These are phyloP conservation scores for Villa cingulata DNA, from an alignment of 2,888 invertebrate genomes.

Conservation along the genomic window DNA sequence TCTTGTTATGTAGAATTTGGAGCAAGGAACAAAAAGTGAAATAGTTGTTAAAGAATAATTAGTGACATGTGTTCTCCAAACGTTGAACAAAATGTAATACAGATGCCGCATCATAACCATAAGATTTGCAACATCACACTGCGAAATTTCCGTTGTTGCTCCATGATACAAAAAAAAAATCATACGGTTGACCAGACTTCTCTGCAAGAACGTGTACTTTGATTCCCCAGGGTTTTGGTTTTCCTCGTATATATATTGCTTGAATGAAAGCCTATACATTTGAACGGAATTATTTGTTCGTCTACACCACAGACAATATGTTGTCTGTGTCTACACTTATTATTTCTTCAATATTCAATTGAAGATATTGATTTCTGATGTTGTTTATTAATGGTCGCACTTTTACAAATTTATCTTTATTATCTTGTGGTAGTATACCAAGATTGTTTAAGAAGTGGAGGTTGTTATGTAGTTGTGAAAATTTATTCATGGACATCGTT, in stretches of 20 bases:
- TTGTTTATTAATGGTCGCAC: too few relatives aligned
- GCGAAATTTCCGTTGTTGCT: neutral
- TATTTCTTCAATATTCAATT: neutral
- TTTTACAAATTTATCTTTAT: too few relatives aligned
- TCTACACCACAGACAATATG: too few relatives aligned
- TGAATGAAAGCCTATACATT: neutral
- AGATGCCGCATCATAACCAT: neutral
- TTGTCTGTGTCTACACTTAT: neutral
- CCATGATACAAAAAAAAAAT: neutral
- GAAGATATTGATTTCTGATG: neutral
- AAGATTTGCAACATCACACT: neutral
- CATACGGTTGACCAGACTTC: neutral
- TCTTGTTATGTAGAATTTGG: neutral
- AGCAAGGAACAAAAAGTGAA: neutral
- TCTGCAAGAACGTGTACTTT: neutral
- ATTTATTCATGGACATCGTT: too few relatives aligned
- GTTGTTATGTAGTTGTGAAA: too few relatives aligned
- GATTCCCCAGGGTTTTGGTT: too few relatives aligned
- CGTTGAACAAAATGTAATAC: neutral
- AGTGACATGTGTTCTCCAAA: neutral
- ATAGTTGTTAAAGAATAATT: neutral
- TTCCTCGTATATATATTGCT: constrained; percentile 1
- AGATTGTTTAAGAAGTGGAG: too few relatives aligned
- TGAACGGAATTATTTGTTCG: constrained; percentile 1
- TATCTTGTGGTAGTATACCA: too few relatives aligned